These are phyloP conservation scores for Zaprionus africanus DNA, from an alignment of 1,140 invertebrate genomes.

Conservation along the genomic window DNA sequence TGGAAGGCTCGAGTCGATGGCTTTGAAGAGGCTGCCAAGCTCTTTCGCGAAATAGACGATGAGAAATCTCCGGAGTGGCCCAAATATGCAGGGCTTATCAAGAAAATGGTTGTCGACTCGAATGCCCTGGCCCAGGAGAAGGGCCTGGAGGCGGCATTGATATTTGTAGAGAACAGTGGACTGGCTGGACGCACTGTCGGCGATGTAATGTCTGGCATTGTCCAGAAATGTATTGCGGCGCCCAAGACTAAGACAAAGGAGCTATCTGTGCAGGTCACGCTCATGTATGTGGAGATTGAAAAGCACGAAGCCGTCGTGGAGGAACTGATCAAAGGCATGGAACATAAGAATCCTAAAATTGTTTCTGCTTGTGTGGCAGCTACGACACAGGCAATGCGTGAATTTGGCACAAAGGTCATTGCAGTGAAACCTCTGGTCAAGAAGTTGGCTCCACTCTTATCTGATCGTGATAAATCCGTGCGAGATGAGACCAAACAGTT, in stretches of 20 bases:
- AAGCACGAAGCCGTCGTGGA: constrained; percentile 96
- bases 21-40: constrained; percentile 96
- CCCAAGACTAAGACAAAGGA: constrained; percentile 97
- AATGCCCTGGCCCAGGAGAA: constrained; percentile 98
- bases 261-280: constrained; percentile 92
- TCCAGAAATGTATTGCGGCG: constrained; percentile 96
- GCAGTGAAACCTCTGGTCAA: constrained; percentile 95
- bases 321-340: constrained; percentile 96
- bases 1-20: constrained; percentile 98
- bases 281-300: constrained; percentile 98
- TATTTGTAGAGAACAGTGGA: constrained; percentile 95
- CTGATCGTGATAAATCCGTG: constrained; percentile 96
- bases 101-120: constrained; percentile 97
- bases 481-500: constrained; percentile 95
- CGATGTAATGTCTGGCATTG: constrained; percentile 95
- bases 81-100: constrained; percentile 95
- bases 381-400: constrained; percentile 90
- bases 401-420: constrained; percentile 97
- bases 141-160: constrained; percentile 95
- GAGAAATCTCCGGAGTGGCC: constrained; percentile 97
- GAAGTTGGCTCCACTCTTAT: constrained; percentile 92
- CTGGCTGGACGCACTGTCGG: constrained; percentile 93
- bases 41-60: constrained; percentile 94
- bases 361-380: constrained; percentile 93
- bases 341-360: constrained; percentile 98